Evolutionary conservation across 2,113 vertebrate genomes (phyloP), one percentile per base, ranked within the genome.

Genomic region (Paracanthobrama guichenoti): DNA sequence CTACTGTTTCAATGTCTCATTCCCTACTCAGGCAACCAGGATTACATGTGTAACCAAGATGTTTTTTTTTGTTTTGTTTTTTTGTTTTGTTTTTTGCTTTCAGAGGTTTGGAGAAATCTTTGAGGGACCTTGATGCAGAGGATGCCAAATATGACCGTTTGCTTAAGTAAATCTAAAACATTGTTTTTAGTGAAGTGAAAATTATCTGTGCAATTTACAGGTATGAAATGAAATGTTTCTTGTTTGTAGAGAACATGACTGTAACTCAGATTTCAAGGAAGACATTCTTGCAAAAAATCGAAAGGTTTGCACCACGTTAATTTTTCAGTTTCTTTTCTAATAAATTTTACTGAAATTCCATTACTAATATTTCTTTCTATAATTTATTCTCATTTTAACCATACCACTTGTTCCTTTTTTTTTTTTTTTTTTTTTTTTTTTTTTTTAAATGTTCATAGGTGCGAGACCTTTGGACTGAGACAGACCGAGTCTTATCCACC

Each of bases 371-470:
- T 55, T 55, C 2, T 18, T 18, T 66, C 14, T 18, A 18, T 66
- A 16, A 31, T 18, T 66, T 46, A 3, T 75, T 20, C 35, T 67
- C 10, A 9, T 35, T 7, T 8, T 80, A 22, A 31, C 16, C 26
- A 80, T 64, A 26, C 14, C 14, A 31, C 14, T 31, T 28, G 60
- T 28, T 64, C 28, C 12, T 2, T 53, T 18, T 18, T 64, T 31
- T 31, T 14, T 18, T 26, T 24, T 31, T 22, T 14, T 48, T 48
- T 1, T 55, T 5, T 55, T 2, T 31, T 31, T 31, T 31, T 31
- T n/a, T n/a, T n/a, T n/a, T n/a, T n/a, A n/a, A n/a, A 53, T 39
- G 3, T 72, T 48, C 28, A 42, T 57, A 99, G 97, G 95, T 97
- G 82, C 95, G 94, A 6, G 85, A 81, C 81, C 91, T 97, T 88